Evolutionary conservation across 2,113 vertebrate species (phyloP), one percentile per base, ranked within the genome.

Genomic region (Andinoacara biseriatus): DNA sequence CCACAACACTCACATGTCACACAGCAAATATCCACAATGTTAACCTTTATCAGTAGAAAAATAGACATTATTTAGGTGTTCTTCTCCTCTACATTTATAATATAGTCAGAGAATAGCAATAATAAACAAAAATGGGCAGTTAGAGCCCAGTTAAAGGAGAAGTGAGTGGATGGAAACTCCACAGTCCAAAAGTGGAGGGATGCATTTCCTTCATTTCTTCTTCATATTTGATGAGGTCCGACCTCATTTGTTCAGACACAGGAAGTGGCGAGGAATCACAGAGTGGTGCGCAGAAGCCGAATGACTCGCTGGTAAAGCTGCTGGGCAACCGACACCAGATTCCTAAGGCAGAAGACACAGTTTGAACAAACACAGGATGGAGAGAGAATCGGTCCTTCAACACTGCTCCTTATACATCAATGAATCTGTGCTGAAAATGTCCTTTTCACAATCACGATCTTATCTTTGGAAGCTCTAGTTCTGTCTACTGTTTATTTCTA

Each of bases 281-380:
- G 89, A 7, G 92, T 87, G 54, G 92, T 87, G 54, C 86, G 92
- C 62, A 95, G 74, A 54, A 95, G 80, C 7, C 93, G 91, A 54
- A 89, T 60, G 59, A 91, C 87, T 13, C 92, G 89, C 57, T 95
- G 95, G 79, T 92, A 95, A 76, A 96, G 87, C 78, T 95, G 94
- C 84, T 95, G 95, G 78, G 87, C 62, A 10, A 93, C 81, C 8
- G 93, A 92, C 31, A 74, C 40, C 89, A 94, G 74, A 82, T 93
- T 94, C 90, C 95, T 96, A 10, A 61, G 26, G 2, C 17, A 72
- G 17, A 72, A 72, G 31, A 72, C 10, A 52, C 5, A n/a, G 46
- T 31, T 29, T 52, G 46, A 49, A 3, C 7, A 29, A 29, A 29
- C 0, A 1, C 3, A 52, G n/a, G 10, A 60, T n/a, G 18, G 31